Percentiles rank a stretch among this genome's conserved stretches.
Conservation (phyloP, 2,113 vertebrate genomes). For the Catharus bicknelli region DNA sequence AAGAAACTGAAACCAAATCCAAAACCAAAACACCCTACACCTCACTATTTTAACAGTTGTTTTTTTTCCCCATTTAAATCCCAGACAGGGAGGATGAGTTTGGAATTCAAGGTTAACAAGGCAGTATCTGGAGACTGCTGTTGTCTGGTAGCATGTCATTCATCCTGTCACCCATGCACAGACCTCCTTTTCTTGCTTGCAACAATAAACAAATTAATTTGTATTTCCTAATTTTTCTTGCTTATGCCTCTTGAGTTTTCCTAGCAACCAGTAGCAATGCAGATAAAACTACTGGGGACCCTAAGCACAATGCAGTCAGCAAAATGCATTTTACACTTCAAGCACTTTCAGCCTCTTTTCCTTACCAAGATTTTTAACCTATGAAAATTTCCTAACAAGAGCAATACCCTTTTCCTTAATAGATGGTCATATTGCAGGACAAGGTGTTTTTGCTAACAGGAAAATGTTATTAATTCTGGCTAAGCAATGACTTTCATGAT, state of each 20-base stretch:
- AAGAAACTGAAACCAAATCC: neutral
- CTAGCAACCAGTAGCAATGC: neutral
- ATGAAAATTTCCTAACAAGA: neutral
- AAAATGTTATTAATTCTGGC: neutral
- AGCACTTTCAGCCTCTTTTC: neutral
- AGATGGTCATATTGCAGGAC: neutral
- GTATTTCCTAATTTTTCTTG: neutral
- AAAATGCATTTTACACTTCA: neutral
- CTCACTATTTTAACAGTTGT: neutral
- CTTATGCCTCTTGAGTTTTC: neutral
- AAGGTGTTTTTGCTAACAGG: neutral
- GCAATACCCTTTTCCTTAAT: neutral
- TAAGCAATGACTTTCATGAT: neutral
- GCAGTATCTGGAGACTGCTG: neutral
- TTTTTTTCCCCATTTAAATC: rapidly evolving
- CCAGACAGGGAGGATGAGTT: neutral
- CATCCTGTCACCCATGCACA: neutral
- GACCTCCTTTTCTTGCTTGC: neutral
- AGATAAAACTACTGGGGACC: neutral
- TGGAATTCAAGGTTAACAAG: neutral
- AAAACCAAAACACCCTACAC: neutral
- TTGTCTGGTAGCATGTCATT: neutral
- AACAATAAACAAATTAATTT: neutral
- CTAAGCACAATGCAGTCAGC: neutral
- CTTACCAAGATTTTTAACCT: neutral